Evolutionary conservation across 2,113 vertebrate species (phyloP).

Genomic region (Conger conger): DNA sequence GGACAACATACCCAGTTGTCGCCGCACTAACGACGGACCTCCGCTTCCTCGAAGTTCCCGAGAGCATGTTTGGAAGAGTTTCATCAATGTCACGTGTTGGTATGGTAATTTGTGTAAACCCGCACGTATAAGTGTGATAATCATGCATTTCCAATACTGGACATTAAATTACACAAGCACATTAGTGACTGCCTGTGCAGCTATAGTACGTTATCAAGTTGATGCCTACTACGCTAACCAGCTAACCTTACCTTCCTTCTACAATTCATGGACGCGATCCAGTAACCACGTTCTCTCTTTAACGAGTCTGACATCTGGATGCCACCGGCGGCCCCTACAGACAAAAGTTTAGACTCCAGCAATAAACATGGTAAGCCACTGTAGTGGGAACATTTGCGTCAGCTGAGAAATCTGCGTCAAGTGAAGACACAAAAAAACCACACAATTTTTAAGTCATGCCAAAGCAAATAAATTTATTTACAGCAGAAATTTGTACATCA

Average conservation of each 20-base stretch:
- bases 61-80: no score
- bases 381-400: no score
- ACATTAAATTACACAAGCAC: no score
- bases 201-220: not conserved
- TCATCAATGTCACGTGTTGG: no score
- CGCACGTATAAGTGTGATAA: no score
- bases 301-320: not conserved
- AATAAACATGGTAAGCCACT: not conserved
- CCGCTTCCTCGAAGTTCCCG: no score
- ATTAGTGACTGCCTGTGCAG: not conserved
- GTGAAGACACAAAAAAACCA: conserved; percentile 1
- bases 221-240: not conserved
- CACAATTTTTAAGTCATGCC: conserved; percentile 50
- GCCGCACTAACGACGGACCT: no score
- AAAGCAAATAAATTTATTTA: conserved; percentile 68
- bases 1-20: no score
- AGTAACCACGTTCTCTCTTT: not conserved
- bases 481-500: conserved; percentile 55
- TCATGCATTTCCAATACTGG: no score
- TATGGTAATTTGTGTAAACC: no score
- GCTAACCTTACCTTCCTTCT: not conserved
- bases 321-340: not conserved
- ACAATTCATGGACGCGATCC: not conserved
- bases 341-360: not conserved
- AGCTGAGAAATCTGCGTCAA: no score